Base-by-base conservation (phyloP, 2,888 invertebrate species). In the Pemphredon lugubris region DNA sequence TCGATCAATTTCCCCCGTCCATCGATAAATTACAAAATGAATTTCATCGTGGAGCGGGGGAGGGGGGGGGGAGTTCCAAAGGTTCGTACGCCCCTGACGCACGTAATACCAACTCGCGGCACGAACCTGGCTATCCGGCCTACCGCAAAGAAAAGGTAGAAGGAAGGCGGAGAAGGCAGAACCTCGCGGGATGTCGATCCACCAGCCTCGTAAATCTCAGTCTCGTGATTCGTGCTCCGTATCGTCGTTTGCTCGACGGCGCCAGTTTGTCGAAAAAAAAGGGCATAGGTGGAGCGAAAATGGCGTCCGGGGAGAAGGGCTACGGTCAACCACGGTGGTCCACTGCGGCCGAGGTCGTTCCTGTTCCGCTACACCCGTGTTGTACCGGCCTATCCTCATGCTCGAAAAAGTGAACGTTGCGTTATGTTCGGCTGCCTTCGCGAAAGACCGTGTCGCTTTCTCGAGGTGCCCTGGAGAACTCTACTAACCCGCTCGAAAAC, bases 141-240 rank as follows among this genome's bases (percentile, higher is more conserved):
- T 30, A 9, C 42, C 59, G 40, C 20, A 40, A n/a, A 54, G 66
- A 61, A 67, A 68, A 68, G 59, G 69, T 64, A 57, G 60, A 64
- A 70, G 65, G 60, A 68, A 76, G 69, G 75, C 67, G 73, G 61
- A 42, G n/a, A n/a, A n/a, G 66, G 77, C 82, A 81, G 83, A 84
- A 79, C 74, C 78, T 82, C 78, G 81, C 81, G 82, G 80, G 84
- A 84, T 83, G 81, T 83, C 84, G 74, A 72, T 59, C 70, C 45
- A 67, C 44, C 74, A 69, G 55, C 66, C 75, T 58, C 60, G 69
- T 72, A 60, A 75, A 78, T 83, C 69, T 61, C 47, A 63, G 45
- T 42, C 18, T 20, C 72, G 67, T 54, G 68, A 39, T 66, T 48
- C 65, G 60, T 65, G 48, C 34, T 45, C 51, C 65, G 69, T 66